Evolutionary conservation across 2,797 vertebrate genomes (phyloP), one percentile per base, ranked within the genome.

Genomic region (Brachyrhaphis roseni): DNA sequence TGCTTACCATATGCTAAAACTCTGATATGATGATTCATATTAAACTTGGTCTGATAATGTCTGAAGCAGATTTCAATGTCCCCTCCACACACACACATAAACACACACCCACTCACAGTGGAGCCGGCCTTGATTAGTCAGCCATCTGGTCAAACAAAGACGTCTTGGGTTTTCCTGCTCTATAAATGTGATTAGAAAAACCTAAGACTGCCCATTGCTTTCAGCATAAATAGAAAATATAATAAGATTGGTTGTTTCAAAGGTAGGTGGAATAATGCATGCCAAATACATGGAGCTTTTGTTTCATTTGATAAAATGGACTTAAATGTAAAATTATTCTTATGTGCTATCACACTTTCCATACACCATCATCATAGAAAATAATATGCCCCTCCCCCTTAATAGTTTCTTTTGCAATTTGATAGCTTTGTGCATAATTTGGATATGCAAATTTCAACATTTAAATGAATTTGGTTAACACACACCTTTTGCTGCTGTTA

Each of bases 131-230:
- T 91, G 90, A 94, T 94, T 93, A 92, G 88, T 79, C 72, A 51
- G 87, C 93, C 93, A 94, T 95, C 94, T 95, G 94, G 85, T 93
- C 92, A 90, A 90, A 93, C 91, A 93, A 92, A 93, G 92, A 89
- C 87, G 87, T 91, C 88, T 91, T 90, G 83, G 91, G 89, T 92
- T 93, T 89, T 92, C 84, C 89, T 90, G 86, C 77, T 78, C 70
- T 91, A 94, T 92, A 92, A 91, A 93, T 90, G 89, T 93, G 87
- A 94, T 92, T 92, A 92, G 84, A 93, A 93, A 43, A 94, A 91
- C 88, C 91, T 83, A 74, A 85, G 72, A 84, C 90, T 85, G 78
- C 64, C 23, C 72, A 16, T 26, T 20, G 18, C 53, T 76, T 77
- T 72, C 72, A 80, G 64, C 72, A n/a, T 26, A 64, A 68, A 43